Evolutionary conservation across 2,113 vertebrate genomes (phyloP), one percentile per base, ranked within the genome.

Genomic region (Brienomyrus longianalis): DNA sequence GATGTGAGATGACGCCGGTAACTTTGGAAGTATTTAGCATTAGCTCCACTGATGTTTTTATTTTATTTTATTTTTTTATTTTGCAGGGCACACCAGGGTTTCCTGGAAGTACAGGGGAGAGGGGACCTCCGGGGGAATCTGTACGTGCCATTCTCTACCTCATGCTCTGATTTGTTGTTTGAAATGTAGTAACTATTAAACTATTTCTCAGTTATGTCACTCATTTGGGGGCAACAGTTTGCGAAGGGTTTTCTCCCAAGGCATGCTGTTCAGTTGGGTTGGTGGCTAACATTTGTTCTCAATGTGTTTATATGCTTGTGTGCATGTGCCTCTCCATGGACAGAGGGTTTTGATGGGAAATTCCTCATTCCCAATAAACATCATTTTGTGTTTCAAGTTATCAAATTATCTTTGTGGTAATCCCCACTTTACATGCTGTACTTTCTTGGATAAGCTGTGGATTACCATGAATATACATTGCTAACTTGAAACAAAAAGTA

Each of bases 61-160:
- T 31, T 70, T 27, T 2, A 47, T 83, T 84, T 85, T 3, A 11
- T 10, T 87, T 56, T 62, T 43, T 10, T 74, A 39, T 93, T 94
- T 70, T 92, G 91, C 91, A 99, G 98, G 98, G 98, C 90, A 95
- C 95, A 89, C 90, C 95, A 90, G 98, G 98, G 88, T 88, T 91
- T 86, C 92, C 96, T 0, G 98, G 98, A 91, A 95, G 92, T 93
- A 45, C 90, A 9, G 98, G 98, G 91, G 97, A 98, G 87, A 94
- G 84, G 19, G 98, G 98, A 88, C 94, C 95, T 89, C 91, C 94
- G 1, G 98, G 98, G 92, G 96, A 97, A 92, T 94, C 96, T 92
- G 98, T 99, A 96, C 97, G 98, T 97, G 88, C 31, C 39, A 17
- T 83, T 47, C 21, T 23, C 21, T n/a, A 8, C 21, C 8, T 84